These are phyloP conservation scores for Gouania willdenowi DNA, from an alignment of 2,797 vertebrate genomes.

Conservation along the genomic window DNA sequence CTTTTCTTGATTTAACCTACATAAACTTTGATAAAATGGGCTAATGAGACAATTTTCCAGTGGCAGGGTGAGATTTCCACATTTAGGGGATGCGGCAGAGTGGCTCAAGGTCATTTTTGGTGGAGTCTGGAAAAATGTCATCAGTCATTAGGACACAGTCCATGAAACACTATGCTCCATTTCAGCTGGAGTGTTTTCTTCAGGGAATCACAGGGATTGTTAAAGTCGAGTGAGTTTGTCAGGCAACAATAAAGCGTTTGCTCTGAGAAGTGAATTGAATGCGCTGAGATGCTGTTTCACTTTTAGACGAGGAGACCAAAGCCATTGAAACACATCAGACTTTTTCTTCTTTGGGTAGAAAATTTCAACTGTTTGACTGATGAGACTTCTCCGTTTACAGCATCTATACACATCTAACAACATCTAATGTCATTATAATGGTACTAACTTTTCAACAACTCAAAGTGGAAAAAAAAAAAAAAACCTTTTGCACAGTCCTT, in stretches of 20 bases:
- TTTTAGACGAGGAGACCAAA: constrained; percentile 40
- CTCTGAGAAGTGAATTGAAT: constrained; percentile 56
- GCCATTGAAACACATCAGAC: constrained; percentile 14
- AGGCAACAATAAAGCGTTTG: constrained; percentile 67
- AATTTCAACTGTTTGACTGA: constrained; percentile 10
- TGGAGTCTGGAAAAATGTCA: constrained; percentile 69
- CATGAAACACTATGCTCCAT: constrained; percentile 67
- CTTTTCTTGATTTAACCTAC: too few relatives aligned
- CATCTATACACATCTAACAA: too few relatives aligned
- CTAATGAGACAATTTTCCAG: constrained; percentile 17
- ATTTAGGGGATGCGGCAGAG: constrained; percentile 53
- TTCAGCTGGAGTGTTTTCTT: constrained; percentile 67
- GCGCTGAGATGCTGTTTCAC: constrained; percentile 31
- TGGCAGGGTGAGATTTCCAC: too few relatives aligned
- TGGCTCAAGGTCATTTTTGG: constrained; percentile 52
- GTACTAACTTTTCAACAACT: too few relatives aligned
- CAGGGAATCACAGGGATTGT: constrained; percentile 64
- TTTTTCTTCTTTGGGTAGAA: not conserved
- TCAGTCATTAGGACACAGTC: constrained; percentile 72
- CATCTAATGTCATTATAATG: too few relatives aligned
- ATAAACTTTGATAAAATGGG: constrained; percentile 16
- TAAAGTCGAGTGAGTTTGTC: constrained; percentile 60
- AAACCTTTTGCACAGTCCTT: too few relatives aligned
- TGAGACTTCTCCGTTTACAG: not conserved
- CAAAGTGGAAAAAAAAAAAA: too few relatives aligned